Conservation (phyloP, 2,888 invertebrate species). For the Branchipolynoe longqiensis region DNA sequence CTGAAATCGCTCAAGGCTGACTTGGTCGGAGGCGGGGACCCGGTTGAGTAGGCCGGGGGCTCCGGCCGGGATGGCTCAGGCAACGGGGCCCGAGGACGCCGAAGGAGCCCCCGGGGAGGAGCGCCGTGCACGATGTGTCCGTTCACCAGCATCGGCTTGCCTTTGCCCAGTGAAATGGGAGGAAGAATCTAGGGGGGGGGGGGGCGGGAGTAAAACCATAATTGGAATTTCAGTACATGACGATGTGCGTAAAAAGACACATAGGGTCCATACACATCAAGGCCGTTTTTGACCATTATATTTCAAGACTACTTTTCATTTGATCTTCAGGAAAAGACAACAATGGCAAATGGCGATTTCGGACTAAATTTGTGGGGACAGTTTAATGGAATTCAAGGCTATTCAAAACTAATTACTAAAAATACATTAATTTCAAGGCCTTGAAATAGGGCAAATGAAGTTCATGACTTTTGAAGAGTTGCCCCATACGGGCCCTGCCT, state of each 20-base stretch:
- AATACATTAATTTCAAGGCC: too few relatives aligned
- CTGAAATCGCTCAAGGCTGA: conserved; percentile 28
- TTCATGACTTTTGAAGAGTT: background rate
- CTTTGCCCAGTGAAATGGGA: conserved; percentile 33
- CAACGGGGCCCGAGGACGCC: conserved; percentile 17
- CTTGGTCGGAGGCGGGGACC: conserved; percentile 14
- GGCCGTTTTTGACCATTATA: background rate
- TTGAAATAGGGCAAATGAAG: too few relatives aligned
- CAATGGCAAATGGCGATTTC: too few relatives aligned
- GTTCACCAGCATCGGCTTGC: background rate
- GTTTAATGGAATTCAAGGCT: too few relatives aligned
- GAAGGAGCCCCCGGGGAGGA: background rate
- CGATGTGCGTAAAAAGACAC: background rate
- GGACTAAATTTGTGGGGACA: too few relatives aligned
- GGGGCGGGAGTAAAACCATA: conserved; percentile 2
- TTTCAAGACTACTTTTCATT: background rate
- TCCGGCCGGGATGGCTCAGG: conserved; percentile 3
- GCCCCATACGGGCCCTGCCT: background rate
- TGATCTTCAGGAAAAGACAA: too few relatives aligned
- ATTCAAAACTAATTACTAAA: too few relatives aligned
- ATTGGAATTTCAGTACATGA: background rate
- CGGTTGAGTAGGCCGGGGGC: conserved; percentile 14
- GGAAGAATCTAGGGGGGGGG: conserved; percentile 48
- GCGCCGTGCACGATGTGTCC: too few relatives aligned
- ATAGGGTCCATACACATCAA: too few relatives aligned